These are phyloP conservation scores for Salpingus planirostris DNA, from an alignment of 2,888 invertebrate species.

Conservation along the genomic window DNA sequence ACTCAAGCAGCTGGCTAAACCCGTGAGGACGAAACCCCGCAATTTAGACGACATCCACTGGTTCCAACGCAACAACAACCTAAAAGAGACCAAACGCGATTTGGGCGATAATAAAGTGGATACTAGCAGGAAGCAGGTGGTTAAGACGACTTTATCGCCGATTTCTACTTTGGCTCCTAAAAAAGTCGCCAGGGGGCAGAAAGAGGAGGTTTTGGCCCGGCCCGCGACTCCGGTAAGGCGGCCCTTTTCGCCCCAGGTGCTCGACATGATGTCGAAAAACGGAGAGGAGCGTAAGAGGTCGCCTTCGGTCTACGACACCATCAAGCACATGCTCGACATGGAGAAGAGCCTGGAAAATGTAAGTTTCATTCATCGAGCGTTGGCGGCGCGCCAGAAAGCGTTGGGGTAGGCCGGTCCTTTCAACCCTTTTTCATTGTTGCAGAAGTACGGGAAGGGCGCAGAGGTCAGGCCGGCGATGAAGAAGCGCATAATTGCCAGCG, in stretches of 20 bases:
- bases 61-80: conserved; percentile 18
- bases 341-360: conserved; percentile 49
- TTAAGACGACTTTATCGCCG: conserved; percentile 19
- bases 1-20: conserved; percentile 52
- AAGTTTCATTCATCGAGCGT: conserved; percentile 40
- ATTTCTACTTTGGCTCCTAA: conserved; percentile 15
- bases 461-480: conserved; percentile 44
- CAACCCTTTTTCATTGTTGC: conserved; percentile 18
- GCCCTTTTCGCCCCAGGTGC: conserved; percentile 47
- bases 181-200: conserved; percentile 44
- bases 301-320: conserved; percentile 48
- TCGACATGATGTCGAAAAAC: conserved; percentile 41
- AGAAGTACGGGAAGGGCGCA: conserved; percentile 30
- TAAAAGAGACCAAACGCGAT: background rate
- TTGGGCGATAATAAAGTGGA: background rate
- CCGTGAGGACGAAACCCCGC: conserved; percentile 25
- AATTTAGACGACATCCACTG: conserved; percentile 22
- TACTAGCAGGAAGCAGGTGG: conserved; percentile 33
- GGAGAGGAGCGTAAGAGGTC: conserved; percentile 32
- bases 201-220: conserved; percentile 55
- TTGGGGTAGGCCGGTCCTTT: conserved; percentile 16
- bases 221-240: conserved; percentile 49
- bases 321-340: conserved; percentile 48
- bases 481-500: conserved; percentile 55
- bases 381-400: background rate